Conservation (phyloP, 2,113 vertebrate species). For the Dunckerocampus dactyliophorus region DNA sequence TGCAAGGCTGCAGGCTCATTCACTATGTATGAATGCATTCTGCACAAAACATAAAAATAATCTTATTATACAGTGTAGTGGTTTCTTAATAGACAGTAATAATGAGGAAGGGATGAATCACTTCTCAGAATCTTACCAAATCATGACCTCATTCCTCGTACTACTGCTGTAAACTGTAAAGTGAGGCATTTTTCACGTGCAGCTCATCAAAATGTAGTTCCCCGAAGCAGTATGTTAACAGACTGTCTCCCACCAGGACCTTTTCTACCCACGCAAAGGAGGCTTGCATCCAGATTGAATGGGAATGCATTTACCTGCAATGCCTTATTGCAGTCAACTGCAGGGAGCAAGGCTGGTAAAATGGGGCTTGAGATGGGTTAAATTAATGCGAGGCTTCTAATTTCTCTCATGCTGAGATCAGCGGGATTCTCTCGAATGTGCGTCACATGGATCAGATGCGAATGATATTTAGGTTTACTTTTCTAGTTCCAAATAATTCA, state of each 20-base stretch:
- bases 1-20: too few species aligned
- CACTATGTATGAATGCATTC: too few species aligned
- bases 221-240: conserved; percentile 19
- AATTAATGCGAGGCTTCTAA: conserved; percentile 22
- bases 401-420: conserved; percentile 9
- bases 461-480: background rate
- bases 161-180: conserved; percentile 19
- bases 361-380: conserved; percentile 18
- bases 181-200: conserved; percentile 15
- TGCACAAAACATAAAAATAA: too few species aligned
- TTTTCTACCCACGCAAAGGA: conserved; percentile 27
- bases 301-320: conserved; percentile 44
- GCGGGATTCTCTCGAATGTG: background rate
- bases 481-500: background rate
- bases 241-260: conserved; percentile 17
- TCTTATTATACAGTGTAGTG: too few species aligned
- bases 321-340: conserved; percentile 41
- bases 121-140: too few species aligned
- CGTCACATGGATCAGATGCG: background rate
- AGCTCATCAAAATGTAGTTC: conserved; percentile 34
- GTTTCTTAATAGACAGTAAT: too few species aligned
- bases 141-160: conserved; percentile 3
- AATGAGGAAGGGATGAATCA: too few species aligned
- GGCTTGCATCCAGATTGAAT: conserved; percentile 36
- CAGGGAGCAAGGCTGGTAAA: conserved; percentile 33